Percentiles rank a stretch among this genome's conserved stretches.
phyloP scores from a whole-genome alignment of 2,797 vertebrate species.

The Amazonetta brasiliensis region DNA sequence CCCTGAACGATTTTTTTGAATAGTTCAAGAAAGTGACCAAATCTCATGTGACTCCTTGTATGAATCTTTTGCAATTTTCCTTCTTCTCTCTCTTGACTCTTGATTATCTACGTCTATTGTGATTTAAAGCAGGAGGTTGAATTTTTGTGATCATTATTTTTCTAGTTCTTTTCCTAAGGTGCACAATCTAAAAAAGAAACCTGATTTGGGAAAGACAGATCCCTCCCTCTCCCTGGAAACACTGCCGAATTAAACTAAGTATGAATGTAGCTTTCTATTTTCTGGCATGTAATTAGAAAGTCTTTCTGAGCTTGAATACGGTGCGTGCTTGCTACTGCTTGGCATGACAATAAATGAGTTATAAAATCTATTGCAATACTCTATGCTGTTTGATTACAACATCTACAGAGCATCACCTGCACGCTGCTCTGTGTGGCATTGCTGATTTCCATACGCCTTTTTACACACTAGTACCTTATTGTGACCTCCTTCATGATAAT shows the following conservation, averaged over 20 bases:
- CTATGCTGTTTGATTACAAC: background rate
- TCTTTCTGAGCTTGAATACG: background rate
- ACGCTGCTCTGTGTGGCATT: background rate
- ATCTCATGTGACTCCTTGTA: constrained; percentile 10
- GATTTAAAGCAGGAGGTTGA: background rate
- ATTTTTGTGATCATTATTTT: background rate
- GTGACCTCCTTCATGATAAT: background rate
- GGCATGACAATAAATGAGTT: background rate
- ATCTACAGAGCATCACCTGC: background rate
- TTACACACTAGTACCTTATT: background rate
- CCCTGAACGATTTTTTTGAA: constrained; percentile 24
- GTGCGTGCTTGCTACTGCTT: background rate
- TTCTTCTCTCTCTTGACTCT: background rate
- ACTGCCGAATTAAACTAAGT: background rate
- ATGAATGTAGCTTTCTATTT: background rate
- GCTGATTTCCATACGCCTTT: background rate
- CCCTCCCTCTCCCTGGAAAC: background rate
- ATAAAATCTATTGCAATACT: background rate
- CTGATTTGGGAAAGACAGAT: background rate
- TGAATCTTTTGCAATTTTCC: background rate
- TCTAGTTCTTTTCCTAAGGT: background rate
- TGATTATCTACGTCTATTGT: background rate
- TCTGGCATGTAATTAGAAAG: background rate
- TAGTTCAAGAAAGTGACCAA: constrained; percentile 5
- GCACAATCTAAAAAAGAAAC: background rate